phyloP scores from a whole-genome alignment of 2,113 vertebrate species.

The Chroicocephalus ridibundus region DNA sequence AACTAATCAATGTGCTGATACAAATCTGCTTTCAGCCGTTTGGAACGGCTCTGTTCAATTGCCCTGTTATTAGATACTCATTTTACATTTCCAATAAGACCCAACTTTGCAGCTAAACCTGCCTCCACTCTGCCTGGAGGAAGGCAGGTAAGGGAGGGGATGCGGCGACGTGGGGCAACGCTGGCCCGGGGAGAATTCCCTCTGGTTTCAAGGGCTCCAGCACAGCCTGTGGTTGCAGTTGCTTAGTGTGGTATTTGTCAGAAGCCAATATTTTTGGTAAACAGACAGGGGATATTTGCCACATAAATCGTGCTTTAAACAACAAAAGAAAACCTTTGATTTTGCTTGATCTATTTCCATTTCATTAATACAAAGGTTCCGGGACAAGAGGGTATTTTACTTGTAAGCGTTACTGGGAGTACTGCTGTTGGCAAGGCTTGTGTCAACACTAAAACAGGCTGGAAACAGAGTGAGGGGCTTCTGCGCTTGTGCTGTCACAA shows the following conservation, averaged over 20 bases:
- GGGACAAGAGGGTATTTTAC: not conserved
- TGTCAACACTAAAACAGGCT: not conserved
- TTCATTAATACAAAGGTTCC: not conserved
- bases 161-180: not conserved
- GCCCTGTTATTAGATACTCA: not conserved
- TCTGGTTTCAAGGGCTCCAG: not conserved
- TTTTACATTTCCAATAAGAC: constrained; percentile 21
- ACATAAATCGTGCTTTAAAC: not conserved
- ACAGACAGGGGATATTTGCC: not conserved
- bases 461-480: not conserved
- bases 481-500: not conserved
- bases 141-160: not conserved
- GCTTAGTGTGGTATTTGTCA: not conserved
- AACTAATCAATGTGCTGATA: constrained; percentile 22
- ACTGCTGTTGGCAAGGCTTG: not conserved
- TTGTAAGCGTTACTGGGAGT: not conserved
- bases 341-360: not conserved
- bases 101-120: not conserved
- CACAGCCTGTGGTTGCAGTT: not conserved
- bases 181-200: not conserved
- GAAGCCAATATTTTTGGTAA: not conserved
- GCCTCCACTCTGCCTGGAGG: not conserved
- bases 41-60: constrained; percentile 19
- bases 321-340: not conserved
- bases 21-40: constrained; percentile 27